Base-by-base conservation (phyloP, 2,113 vertebrate species). In the Seriola quinqueradiata region DNA sequence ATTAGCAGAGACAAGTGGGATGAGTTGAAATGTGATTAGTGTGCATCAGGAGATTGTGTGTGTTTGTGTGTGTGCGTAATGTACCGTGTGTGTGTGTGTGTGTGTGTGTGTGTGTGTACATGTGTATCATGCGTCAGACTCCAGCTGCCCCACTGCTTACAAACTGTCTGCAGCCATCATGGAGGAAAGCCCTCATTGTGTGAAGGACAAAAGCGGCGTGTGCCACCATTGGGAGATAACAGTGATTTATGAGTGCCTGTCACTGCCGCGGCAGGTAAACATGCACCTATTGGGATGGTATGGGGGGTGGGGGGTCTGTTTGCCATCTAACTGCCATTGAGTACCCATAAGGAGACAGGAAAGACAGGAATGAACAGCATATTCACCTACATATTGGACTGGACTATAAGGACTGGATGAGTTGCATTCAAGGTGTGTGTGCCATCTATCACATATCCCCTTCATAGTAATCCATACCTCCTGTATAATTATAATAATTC, bases 201-300 rank as follows among this genome's bases (percentile, higher is more conserved):
- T 92, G 92, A 94, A 92, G 93, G 94, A 94, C 92, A 91, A 91
- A 94, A 94, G 90, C 76, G 77, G 81, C 83, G 86, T 85, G 80
- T 92, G 93, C 90, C 92, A 94, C 81, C 89, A 32, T 90, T 89
- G 86, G 92, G 94, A 93, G 94, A 93, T 89, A 92, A 91, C 76
- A 1, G 89, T 95, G 95, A 95, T 95, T 95, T 95, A 95, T 94
- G 95, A 95, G 92, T 28, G 55, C 23, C 89, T 93, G 95, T 93
- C 94, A 93, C 44, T 70, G 82, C 74, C 38, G 81, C 72, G 75
- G 90, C 93, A 93, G 90, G 91, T 90, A 92, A 93, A 93, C 86
- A 86, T 81, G 89, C 89, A 81, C 90, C 28, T 88, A 73, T 80
- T 81, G 77, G 54, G 85, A 83, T 59, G 14, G 14, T 1, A 28